Conservation (phyloP, 2,888 invertebrate species). For the Cephus pygmeus region DNA sequence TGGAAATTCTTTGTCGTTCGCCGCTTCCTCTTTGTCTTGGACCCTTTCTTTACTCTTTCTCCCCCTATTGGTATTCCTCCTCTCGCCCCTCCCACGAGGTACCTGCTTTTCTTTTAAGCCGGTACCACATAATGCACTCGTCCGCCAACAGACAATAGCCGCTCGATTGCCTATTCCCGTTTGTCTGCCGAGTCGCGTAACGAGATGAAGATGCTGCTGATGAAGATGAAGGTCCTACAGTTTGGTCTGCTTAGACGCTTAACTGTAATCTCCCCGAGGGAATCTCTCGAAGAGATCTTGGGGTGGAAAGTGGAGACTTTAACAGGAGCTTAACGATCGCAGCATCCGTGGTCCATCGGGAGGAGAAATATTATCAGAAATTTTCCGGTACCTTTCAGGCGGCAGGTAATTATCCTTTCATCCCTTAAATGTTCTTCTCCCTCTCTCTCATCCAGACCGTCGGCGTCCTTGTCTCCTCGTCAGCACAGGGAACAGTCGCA, state of each 20-base stretch:
- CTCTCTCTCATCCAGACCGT: background rate
- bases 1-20: background rate
- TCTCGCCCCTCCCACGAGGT: background rate
- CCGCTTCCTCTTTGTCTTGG: background rate
- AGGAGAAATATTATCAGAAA: background rate
- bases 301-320: background rate
- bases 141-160: background rate
- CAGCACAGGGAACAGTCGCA: background rate
- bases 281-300: background rate
- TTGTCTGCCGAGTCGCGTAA: background rate
- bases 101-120: background rate
- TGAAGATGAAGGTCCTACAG: background rate
- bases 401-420: background rate
- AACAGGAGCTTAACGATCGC: background rate
- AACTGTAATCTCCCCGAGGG: background rate
- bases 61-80: background rate
- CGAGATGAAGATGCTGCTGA: background rate
- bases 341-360: background rate
- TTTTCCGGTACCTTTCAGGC: background rate
- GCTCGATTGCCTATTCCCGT: background rate
- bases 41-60: background rate
- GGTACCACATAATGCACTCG: slow-evolving; percentile 4
- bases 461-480: background rate
- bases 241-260: background rate
- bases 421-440: background rate